A percentile compares a stretch with the other conserved stretches of the same genome.
phyloP scores from a whole-genome alignment of 2,888 invertebrate species.

The Caenorhabditis sp. region DNA sequence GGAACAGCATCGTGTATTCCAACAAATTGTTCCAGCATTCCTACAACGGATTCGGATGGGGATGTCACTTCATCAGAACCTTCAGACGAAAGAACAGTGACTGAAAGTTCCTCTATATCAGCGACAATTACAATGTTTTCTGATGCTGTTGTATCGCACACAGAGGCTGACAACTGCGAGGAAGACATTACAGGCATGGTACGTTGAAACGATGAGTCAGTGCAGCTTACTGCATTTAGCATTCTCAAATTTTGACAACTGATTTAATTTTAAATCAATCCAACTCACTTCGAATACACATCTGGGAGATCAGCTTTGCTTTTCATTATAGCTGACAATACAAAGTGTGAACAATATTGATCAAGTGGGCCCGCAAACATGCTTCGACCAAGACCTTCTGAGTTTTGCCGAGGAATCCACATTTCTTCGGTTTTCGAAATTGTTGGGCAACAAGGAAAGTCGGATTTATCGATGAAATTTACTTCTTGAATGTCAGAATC shows the following conservation, averaged over 20 bases:
- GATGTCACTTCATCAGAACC: slow-evolving; percentile 70
- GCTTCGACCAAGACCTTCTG: slow-evolving; percentile 71
- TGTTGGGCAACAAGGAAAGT: slow-evolving; percentile 35
- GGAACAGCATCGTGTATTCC: slow-evolving; percentile 69
- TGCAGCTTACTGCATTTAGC: slow-evolving; percentile 63
- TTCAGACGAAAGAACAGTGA: slow-evolving; percentile 68
- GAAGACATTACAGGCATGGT: slow-evolving; percentile 32
- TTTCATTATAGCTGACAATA: slow-evolving; percentile 74
- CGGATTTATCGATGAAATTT: slow-evolving; percentile 16
- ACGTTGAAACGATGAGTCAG: slow-evolving; percentile 52
- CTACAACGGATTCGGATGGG: slow-evolving; percentile 77
- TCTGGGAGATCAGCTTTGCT: slow-evolving; percentile 58
- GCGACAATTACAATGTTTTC: slow-evolving; percentile 71
- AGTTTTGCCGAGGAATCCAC: slow-evolving; percentile 31
- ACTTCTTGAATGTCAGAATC: no score
- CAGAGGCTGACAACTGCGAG: slow-evolving; percentile 41
- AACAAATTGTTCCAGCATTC: slow-evolving; percentile 79
- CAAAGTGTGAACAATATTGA: slow-evolving; percentile 77
- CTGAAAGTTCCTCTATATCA: slow-evolving; percentile 62
- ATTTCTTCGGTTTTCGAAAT: slow-evolving; percentile 22
- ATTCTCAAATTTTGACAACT: no score
- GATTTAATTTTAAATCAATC: no score
- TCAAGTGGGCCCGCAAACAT: slow-evolving; percentile 77
- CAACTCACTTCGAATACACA: slow-evolving; percentile 62
- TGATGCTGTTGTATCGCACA: slow-evolving; percentile 38